phyloP scores from a whole-genome alignment of 2,113 vertebrate genomes.

The Synchiropus splendidus region DNA sequence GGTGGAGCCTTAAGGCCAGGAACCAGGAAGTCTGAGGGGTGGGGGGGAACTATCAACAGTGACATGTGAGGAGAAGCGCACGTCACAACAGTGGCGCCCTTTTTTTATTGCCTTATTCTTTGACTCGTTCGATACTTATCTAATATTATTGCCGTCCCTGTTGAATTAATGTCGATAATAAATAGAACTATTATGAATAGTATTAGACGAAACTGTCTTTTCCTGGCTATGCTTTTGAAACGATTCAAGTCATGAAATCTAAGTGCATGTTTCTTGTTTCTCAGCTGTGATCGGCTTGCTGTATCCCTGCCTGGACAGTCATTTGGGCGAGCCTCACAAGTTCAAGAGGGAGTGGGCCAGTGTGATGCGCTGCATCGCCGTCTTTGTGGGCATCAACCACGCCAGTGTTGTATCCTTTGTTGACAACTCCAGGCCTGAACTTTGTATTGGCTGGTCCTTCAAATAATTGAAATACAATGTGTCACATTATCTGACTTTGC shows the following conservation, averaged over 20 bases:
- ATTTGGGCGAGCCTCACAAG: conserved; percentile 91
- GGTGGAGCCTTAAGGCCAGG: conserved; percentile 24
- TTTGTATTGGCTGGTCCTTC: background rate
- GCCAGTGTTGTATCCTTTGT: conserved; percentile 98
- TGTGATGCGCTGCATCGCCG: conserved; percentile 95
- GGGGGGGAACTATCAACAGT: background rate
- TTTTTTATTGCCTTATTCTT: no score
- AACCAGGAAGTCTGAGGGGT: conserved; percentile 68
- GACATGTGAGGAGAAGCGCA: no score
- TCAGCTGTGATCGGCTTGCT: conserved; percentile 90
- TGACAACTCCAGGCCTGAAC: background rate
- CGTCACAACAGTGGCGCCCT: no score
- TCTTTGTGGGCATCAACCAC: conserved; percentile 97
- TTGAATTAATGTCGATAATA: no score
- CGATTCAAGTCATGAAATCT: no score
- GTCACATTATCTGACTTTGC: conserved; percentile 11
- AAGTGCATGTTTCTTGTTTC: conserved; percentile 1
- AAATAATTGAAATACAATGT: conserved; percentile 24
- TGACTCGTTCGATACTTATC: no score
- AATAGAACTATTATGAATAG: no score
- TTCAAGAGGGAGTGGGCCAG: conserved; percentile 99
- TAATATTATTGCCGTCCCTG: no score
- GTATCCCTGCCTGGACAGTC: conserved; percentile 94
- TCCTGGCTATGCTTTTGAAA: no score
- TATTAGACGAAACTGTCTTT: no score